Evolutionary conservation across 2,113 vertebrate genomes (phyloP).

Genomic region (Callipepla californica): DNA sequence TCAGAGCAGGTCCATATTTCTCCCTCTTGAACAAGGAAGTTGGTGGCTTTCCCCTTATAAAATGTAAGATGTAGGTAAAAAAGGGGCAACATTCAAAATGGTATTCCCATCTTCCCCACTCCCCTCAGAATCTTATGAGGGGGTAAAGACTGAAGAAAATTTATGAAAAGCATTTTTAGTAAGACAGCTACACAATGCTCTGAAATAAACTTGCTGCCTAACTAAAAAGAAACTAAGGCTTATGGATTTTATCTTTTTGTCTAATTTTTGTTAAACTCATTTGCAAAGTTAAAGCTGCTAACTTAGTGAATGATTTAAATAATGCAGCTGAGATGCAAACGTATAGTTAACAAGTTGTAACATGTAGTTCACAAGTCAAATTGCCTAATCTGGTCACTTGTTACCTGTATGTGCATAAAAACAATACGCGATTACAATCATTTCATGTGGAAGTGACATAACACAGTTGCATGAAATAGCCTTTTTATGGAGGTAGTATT

Average conservation of each 20-base stretch:
- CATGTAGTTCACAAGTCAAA: not conserved
- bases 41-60: not conserved
- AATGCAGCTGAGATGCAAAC: not conserved
- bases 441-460: not conserved
- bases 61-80: not conserved
- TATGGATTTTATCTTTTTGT: accelerated
- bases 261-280: not conserved
- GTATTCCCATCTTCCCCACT: not conserved
- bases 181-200: not conserved
- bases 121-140: not conserved
- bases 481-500: not conserved
- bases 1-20: not conserved
- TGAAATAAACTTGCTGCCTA: not conserved
- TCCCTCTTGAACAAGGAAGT: not conserved
- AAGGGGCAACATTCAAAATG: not conserved
- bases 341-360: not conserved
- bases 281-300: not conserved
- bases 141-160: not conserved
- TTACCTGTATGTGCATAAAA: not conserved
- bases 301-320: not conserved
- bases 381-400: not conserved
- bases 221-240: not conserved
- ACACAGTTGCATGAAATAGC: not conserved
- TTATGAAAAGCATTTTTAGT: not conserved
- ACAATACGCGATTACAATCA: not conserved